Evolutionary conservation across 1,140 invertebrate species (phyloP), one percentile per base, ranked within the genome.

Genomic region (Oedothorax gibbosus): DNA sequence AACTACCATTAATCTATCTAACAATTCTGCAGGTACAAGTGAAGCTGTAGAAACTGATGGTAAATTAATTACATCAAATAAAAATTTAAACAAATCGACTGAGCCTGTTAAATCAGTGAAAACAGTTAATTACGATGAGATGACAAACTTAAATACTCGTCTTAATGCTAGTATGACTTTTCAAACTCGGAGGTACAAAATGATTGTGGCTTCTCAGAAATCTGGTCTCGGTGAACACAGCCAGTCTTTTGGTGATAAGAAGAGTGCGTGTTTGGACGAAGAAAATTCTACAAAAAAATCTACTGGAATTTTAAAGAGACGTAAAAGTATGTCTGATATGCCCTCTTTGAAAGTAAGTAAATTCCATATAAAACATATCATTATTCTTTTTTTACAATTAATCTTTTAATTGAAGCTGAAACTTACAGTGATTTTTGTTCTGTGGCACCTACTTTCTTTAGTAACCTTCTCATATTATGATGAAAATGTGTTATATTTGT

Each of bases 121-220:
- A 53, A 14, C 20, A 53, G 15, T 51, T 21, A 57, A 57, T 35
- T 57, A 21, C 14, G 56, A 84, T 65, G 71, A 84, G 50, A 15
- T 84, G 18, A 84, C 71, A 18, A 50, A 65, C 49, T 21, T 84
- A 54, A 65, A 84, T 68, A 84, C 81, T 65, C 72, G 72, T 56
- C 66, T 50, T 56, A 84, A 84, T 84, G 72, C 81, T 12, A 84
- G 60, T n/a, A 14, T 49, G 4, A 14, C 69, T 20, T 60, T 64
- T 20, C 69, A 75, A 10, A 84, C 81, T 11, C 49, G 81, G 9
- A 84, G 81, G 18, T 51, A 21, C 20, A 75, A 84, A 76, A 75
- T 84, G 62, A 53, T 84, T 11, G 64, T 64, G 14, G 71, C 80
- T 65, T 82, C 79, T 62, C 81, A 76, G 35, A 73, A 75, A 9